Percentiles rank a stretch among this genome's conserved stretches.
Evolutionary conservation across 2,888 invertebrate genomes (phyloP).

Genomic region (Polietes domitor): DNA sequence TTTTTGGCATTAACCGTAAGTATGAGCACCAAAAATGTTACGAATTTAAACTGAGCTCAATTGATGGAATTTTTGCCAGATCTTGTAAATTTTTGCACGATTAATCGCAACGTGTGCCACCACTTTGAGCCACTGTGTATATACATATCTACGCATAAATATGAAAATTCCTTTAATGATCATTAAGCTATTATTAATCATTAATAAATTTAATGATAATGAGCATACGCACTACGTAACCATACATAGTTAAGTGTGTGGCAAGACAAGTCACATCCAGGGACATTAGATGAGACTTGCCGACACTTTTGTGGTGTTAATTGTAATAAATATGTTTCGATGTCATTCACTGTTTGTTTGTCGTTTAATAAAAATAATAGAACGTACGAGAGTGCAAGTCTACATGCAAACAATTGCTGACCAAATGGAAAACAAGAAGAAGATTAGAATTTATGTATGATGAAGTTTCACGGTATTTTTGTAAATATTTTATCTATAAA

Average conservation of each 20-base stretch:
- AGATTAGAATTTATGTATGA: too few species aligned
- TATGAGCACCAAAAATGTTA: too few species aligned
- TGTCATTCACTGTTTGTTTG: slow-evolving; percentile 55
- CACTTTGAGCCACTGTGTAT: background rate
- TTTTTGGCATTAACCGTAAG: too few species aligned
- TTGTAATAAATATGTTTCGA: slow-evolving; percentile 62
- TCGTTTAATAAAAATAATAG: slow-evolving; percentile 48
- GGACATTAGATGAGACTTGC: slow-evolving; percentile 39
- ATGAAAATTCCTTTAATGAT: slow-evolving; percentile 56
- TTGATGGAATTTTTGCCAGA: too few species aligned
- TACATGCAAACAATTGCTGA: too few species aligned
- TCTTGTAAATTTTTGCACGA: too few species aligned
- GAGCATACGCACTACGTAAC: slow-evolving; percentile 45
- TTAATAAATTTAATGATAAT: slow-evolving; percentile 62
- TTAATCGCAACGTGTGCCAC: too few species aligned
- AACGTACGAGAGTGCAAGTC: too few species aligned
- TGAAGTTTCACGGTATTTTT: too few species aligned
- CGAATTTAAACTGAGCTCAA: too few species aligned
- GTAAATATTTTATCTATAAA: too few species aligned
- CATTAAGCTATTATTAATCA: slow-evolving; percentile 53
- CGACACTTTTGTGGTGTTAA: slow-evolving; percentile 59
- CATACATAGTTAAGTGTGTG: background rate
- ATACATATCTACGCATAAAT: background rate
- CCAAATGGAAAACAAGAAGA: too few species aligned
- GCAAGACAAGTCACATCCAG: background rate